These are phyloP conservation scores for Cryptocephalus primarius DNA, from an alignment of 2,888 invertebrate genomes.

Conservation along the genomic window DNA sequence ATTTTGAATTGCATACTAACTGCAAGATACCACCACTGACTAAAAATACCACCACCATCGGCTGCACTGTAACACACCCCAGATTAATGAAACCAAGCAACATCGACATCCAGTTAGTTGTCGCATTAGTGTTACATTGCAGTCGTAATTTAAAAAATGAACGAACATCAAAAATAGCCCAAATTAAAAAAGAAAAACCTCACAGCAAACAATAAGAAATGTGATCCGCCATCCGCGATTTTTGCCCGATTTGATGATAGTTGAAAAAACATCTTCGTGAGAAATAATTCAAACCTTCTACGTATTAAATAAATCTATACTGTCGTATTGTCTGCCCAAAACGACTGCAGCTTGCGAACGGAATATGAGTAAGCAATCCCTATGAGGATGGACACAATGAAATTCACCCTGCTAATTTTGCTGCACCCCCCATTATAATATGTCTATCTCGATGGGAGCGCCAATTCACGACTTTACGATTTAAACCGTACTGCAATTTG, in stretches of 20 bases:
- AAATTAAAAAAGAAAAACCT: constrained; percentile 36
- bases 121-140: constrained; percentile 40
- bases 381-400: no score
- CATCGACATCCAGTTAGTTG: constrained; percentile 38
- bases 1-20: background rate
- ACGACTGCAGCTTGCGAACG: no score
- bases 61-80: constrained; percentile 37
- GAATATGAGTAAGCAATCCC: no score
- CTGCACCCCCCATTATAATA: no score
- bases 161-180: constrained; percentile 38
- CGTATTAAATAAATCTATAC: background rate
- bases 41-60: constrained; percentile 32
- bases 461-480: no score
- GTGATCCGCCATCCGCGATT: constrained; percentile 21
- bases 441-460: no score
- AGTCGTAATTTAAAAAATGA: constrained; percentile 36
- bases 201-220: constrained; percentile 37
- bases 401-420: no score
- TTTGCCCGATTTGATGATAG: background rate
- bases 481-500: no score
- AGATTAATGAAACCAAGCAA: constrained; percentile 35
- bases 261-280: no score
- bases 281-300: no score
- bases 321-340: background rate
- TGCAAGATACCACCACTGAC: constrained; percentile 11